A percentile compares a stretch with the other conserved stretches of the same genome.
phyloP scores from a whole-genome alignment of 1,140 invertebrate genomes.

The Sarcophaga peregrina region DNA sequence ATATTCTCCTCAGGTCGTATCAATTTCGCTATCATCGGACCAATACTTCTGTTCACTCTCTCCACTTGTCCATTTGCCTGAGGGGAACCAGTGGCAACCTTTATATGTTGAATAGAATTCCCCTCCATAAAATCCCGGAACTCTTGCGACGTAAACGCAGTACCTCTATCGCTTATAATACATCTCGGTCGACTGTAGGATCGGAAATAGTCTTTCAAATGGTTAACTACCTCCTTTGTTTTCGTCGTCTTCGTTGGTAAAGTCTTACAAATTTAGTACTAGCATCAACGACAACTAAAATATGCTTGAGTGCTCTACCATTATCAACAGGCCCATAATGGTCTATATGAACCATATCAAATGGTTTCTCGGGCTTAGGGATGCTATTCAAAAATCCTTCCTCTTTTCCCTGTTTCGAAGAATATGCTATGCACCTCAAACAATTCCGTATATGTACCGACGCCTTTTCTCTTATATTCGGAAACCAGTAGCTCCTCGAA shows the following conservation, averaged over 20 bases:
- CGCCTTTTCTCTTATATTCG: slow-evolving; percentile 52
- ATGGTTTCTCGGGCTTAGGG: slow-evolving; percentile 51
- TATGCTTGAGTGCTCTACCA: slow-evolving; percentile 64
- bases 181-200: no score
- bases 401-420: slow-evolving; percentile 49
- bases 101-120: no score
- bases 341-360: slow-evolving; percentile 53
- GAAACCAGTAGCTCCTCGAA: slow-evolving; percentile 54
- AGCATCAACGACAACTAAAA: slow-evolving; percentile 65
- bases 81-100: no score
- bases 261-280: slow-evolving; percentile 47
- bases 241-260: background rate
- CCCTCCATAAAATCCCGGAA: no score
- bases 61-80: background rate
- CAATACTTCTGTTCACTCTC: background rate
- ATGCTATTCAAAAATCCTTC: slow-evolving; percentile 55
- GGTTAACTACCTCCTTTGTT: background rate
- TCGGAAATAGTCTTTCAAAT: no score
- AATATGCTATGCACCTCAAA: slow-evolving; percentile 54
- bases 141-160: no score
- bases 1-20: no score
- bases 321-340: slow-evolving; percentile 59
- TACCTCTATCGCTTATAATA: no score
- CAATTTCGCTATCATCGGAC: background rate
- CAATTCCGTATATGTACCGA: slow-evolving; percentile 50